A percentile compares a stretch with the other conserved stretches of the same genome.
These are phyloP conservation scores for Cyprinodon variegatus DNA, from an alignment of 2,113 vertebrate genomes.

Conservation along the genomic window DNA sequence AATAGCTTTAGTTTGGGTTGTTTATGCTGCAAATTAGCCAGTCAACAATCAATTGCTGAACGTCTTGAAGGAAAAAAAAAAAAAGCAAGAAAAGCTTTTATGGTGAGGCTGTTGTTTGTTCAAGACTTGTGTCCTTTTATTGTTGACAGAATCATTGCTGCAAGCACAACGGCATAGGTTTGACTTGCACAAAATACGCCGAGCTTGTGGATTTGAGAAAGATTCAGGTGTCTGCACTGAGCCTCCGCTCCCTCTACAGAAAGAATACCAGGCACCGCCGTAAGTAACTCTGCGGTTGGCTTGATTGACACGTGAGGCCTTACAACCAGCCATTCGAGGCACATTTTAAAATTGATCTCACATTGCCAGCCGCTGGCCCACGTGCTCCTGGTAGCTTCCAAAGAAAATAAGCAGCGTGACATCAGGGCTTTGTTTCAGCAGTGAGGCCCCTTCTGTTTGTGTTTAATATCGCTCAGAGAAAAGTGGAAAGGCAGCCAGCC, in stretches of 20 bases:
- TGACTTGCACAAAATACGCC: constrained; percentile 13
- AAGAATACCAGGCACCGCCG: constrained; percentile 64
- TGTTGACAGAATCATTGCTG: constrained; percentile 41
- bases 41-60: constrained; percentile 58
- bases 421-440: constrained; percentile 90
- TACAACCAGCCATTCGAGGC: constrained; percentile 74
- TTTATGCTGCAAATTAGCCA: constrained; percentile 69
- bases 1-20: constrained; percentile 40
- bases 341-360: constrained; percentile 84
- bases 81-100: constrained; percentile 39
- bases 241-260: constrained; percentile 41
- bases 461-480: constrained; percentile 85
- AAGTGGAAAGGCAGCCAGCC: constrained; percentile 65
- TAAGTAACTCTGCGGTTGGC: constrained; percentile 60
- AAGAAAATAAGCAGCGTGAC: constrained; percentile 91
- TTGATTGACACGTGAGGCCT: constrained; percentile 70
- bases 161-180: constrained; percentile 33
- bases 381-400: constrained; percentile 83
- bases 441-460: constrained; percentile 89
- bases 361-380: constrained; percentile 85
- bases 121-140: constrained; percentile 38
- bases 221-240: constrained; percentile 33
- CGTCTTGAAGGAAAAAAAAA: constrained; percentile 34
- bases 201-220: constrained; percentile 21
- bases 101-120: constrained; percentile 52